Conservation (phyloP, 2,797 vertebrate genomes). For the Eutrigla gurnardus region DNA sequence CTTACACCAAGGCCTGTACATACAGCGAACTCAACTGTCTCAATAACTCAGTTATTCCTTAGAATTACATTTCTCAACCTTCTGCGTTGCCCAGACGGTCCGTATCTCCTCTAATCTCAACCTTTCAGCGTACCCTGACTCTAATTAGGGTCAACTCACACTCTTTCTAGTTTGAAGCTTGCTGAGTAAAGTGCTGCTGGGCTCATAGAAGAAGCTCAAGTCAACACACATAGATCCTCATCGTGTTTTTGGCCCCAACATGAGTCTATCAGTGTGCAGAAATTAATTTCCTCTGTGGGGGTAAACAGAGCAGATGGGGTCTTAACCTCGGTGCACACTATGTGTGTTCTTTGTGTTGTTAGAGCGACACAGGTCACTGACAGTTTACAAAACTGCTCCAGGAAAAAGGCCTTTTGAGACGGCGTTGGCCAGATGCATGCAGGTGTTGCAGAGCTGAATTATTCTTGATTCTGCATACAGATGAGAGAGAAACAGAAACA, state of each 20-base stretch:
- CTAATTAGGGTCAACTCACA: not conserved
- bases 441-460: constrained; percentile 13
- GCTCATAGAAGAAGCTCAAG: constrained; percentile 22
- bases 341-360: constrained; percentile 16
- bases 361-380: constrained; percentile 36
- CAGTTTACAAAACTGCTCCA: constrained; percentile 37
- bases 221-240: constrained; percentile 15
- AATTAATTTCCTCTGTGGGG: constrained; percentile 53
- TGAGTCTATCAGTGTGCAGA: constrained; percentile 28
- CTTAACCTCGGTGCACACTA: constrained; percentile 1
- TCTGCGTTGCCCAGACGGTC: constrained; percentile 1
- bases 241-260: constrained; percentile 24
- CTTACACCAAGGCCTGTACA: not conserved
- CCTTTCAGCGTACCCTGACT: not conserved
- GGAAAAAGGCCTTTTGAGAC: constrained; percentile 29
- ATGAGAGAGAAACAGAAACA: not conserved
- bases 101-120: constrained; percentile 29
- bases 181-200: constrained; percentile 11
- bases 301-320: constrained; percentile 37
- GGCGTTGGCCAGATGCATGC: constrained; percentile 4
- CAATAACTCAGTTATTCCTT: constrained; percentile 1
- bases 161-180: constrained; percentile 1
- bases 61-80: not conserved
- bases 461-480: constrained; percentile 17
- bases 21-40: not conserved